A percentile compares a stretch with the other conserved stretches of the same genome.
phyloP scores from a whole-genome alignment of 2,888 invertebrate species.

The Brenthis daphne region DNA sequence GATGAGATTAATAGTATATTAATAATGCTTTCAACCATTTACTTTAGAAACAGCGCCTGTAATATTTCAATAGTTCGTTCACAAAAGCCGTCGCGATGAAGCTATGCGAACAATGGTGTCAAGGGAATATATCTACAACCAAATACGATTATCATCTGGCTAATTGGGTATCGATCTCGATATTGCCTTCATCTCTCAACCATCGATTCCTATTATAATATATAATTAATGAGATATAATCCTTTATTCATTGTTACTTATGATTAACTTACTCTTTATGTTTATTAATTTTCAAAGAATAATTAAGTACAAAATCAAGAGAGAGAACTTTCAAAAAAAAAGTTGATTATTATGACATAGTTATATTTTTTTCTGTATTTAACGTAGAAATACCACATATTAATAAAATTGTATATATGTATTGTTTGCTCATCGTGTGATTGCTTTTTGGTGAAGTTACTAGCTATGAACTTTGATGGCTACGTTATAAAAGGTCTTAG shows the following conservation, averaged over 20 bases:
- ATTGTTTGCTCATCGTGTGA: too few species aligned
- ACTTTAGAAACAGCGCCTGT: conserved; percentile 13
- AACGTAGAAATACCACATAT: too few species aligned
- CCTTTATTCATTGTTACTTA: conserved; percentile 1
- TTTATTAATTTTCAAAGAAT: too few species aligned
- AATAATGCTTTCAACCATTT: conserved; percentile 14
- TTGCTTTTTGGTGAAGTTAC: too few species aligned
- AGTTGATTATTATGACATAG: too few species aligned
- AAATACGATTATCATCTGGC: conserved; percentile 28
- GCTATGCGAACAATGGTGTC: conserved; percentile 21
- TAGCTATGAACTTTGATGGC: too few species aligned
- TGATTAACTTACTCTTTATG: too few species aligned
- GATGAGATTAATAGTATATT: conserved; percentile 9
- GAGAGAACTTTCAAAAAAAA: too few species aligned
- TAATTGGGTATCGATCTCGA: conserved; percentile 36
- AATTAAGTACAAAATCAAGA: too few species aligned
- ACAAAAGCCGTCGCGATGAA: conserved; percentile 13
- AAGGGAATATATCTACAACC: conserved; percentile 12
- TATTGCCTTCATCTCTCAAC: conserved; percentile 30
- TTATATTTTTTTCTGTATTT: too few species aligned
- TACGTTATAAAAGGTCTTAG: too few species aligned
- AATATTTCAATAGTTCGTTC: conserved; percentile 16
- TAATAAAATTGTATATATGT: too few species aligned
- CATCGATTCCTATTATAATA: conserved; percentile 15
- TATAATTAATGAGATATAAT: conserved; percentile 9